phyloP scores from a whole-genome alignment of 2,888 invertebrate species.

The Lepetodrilus schrolli region DNA sequence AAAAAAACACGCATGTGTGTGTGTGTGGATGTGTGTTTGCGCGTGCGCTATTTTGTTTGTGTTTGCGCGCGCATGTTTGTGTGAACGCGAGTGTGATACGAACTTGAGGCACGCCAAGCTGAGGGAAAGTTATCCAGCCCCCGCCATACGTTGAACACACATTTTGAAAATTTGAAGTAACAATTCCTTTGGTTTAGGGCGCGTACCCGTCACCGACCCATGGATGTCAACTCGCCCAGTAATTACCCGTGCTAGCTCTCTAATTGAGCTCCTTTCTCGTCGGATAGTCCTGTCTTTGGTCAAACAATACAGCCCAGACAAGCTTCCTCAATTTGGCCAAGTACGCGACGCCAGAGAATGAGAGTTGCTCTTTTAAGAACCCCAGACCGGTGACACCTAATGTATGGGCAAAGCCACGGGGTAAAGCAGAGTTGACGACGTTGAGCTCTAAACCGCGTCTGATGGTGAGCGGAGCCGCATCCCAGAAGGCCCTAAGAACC shows the following conservation, averaged over 20 bases:
- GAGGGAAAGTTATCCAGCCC: no score
- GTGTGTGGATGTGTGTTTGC: no score
- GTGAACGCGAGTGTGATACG: no score
- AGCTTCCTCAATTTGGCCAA: conserved; percentile 28
- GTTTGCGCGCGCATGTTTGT: no score
- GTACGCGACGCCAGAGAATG: conserved; percentile 28
- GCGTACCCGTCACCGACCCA: conserved; percentile 10
- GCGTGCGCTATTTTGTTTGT: no score
- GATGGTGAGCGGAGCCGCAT: neutral
- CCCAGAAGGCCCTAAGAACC: no score
- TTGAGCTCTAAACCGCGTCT: neutral
- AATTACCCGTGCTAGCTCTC: conserved; percentile 19
- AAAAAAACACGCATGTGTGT: no score
- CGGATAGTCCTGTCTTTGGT: conserved; percentile 7
- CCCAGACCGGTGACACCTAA: neutral
- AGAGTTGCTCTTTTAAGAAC: conserved; percentile 25
- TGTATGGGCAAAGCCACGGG: conserved; percentile 3
- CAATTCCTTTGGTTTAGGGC: no score
- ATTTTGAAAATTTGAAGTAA: no score
- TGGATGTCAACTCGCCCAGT: neutral
- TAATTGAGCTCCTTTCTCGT: conserved; percentile 8
- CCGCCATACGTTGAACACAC: no score
- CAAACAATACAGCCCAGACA: conserved; percentile 25
- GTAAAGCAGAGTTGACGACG: neutral
- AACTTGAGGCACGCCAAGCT: no score